These are phyloP conservation scores for Drosophila fulvimacula DNA, from an alignment of 2,888 invertebrate genomes.

Conservation along the genomic window DNA sequence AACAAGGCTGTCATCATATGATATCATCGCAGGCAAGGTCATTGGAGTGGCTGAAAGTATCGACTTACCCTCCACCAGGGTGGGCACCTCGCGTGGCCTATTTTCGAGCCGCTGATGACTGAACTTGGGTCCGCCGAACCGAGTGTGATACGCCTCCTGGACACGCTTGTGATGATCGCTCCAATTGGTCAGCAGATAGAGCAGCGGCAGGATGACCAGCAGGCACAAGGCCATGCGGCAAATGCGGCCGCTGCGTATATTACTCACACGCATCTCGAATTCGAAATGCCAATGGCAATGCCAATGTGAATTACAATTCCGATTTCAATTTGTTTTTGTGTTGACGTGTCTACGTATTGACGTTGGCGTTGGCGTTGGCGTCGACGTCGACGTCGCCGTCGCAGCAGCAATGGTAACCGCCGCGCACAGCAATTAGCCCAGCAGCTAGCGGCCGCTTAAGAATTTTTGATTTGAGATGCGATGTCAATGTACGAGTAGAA, in stretches of 20 bases:
- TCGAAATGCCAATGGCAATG: neutral
- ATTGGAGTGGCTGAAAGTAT: neutral
- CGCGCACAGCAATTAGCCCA: conserved; percentile 31
- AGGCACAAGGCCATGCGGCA: conserved; percentile 86
- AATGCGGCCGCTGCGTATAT: conserved; percentile 87
- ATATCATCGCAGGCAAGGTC: neutral
- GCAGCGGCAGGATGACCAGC: conserved; percentile 86
- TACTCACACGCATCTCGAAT: conserved; percentile 87
- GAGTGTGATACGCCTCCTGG: conserved; percentile 77
- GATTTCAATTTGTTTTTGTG: conserved; percentile 16
- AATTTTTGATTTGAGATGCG: conserved; percentile 28
- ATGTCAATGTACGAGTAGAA: conserved; percentile 39
- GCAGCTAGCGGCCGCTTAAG: conserved; percentile 19
- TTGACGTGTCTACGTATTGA: conserved; percentile 43
- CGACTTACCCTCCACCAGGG: conserved; percentile 82
- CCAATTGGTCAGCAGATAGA: conserved; percentile 88
- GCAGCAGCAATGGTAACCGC: conserved; percentile 35
- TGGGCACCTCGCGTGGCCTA: conserved; percentile 82
- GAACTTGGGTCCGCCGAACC: conserved; percentile 73
- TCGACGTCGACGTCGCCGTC: conserved; percentile 6
- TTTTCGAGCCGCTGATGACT: conserved; percentile 75
- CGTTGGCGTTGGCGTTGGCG: conserved; percentile 12
- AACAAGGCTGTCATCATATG: neutral
- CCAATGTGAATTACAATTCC: neutral
- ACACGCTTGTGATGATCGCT: conserved; percentile 85